Evolutionary conservation across 2,113 vertebrate genomes (phyloP), one percentile per base, ranked within the genome.

Genomic region (Pollimyrus isidori): DNA sequence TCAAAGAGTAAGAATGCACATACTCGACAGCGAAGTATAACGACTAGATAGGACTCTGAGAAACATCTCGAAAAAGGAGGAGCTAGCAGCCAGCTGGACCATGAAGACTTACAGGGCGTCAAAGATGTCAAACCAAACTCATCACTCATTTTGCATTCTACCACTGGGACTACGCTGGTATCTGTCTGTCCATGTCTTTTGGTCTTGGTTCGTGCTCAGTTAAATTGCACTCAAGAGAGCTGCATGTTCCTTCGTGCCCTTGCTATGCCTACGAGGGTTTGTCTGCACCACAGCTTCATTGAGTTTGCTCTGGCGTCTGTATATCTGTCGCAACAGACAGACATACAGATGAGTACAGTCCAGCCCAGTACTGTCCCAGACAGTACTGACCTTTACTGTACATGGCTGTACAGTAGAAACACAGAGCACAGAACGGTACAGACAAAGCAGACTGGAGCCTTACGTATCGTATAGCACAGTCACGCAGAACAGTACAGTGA

Each of bases 131-230:
- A 58, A 62, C 49, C 53, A 73, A 88, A 73, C 42, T 73, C 35
- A 73, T 46, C 42, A 45, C 46, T 73, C 42, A 69, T 73, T 48
- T 49, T 69, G 42, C 39, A 73, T n/a, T 46, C 39, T 62, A 52
- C 39, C 39, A 62, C 21, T 56, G 50, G 52, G 23, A n/a, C 53
- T 76, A 26, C 15, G 48, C 26, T 80, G 88, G 39, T 58, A 83
- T 89, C 88, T 89, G 88, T 89, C 88, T 89, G 88, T 89, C 88
- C 88, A 89, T 62, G n/a, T 85, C 19, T 50, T 88, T 88, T 39
- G 49, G 50, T 84, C 49, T 84, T 85, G 35, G 30, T 58, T 82
- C 26, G n/a, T 26, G 49, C 73, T 88, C 35, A 23, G 73, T 42
- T 15, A 46, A 69, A 53, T 82, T 52, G 7, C 26, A 2, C 80